phyloP scores from a whole-genome alignment of 1,140 invertebrate genomes.

The Drosophila bocki region DNA sequence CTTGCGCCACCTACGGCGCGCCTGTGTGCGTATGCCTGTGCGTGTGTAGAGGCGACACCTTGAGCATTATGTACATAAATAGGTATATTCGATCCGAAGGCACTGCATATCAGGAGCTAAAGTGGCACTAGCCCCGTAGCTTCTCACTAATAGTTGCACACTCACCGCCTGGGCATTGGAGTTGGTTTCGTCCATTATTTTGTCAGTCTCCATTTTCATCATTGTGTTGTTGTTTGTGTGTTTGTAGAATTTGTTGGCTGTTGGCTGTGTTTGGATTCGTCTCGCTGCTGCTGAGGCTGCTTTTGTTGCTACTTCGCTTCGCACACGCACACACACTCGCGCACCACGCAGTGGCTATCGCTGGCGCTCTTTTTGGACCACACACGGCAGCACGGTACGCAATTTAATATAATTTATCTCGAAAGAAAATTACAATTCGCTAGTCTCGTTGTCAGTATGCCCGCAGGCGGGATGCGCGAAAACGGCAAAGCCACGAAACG shows the following conservation, averaged over 20 bases:
- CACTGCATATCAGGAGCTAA: constrained; percentile 8
- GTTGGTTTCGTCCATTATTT: constrained; percentile 86
- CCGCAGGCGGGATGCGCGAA: constrained; percentile 35
- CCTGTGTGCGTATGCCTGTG: constrained; percentile 26
- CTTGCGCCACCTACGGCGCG: constrained; percentile 10
- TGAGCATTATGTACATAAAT: constrained; percentile 56
- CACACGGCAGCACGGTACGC: constrained; percentile 7
- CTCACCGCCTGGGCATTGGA: constrained; percentile 84
- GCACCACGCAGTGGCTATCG: constrained; percentile 26
- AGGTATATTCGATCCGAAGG: constrained; percentile 3
- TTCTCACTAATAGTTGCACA: constrained; percentile 17
- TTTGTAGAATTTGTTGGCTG: constrained; percentile 68
- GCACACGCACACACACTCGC: constrained; percentile 30
- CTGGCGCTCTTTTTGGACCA: constrained; percentile 24
- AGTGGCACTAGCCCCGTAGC: constrained; percentile 34
- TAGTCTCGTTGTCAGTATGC: constrained; percentile 42
- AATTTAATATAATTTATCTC: constrained; percentile 33
- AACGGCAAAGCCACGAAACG: constrained; percentile 26
- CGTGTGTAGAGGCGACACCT: constrained; percentile 65
- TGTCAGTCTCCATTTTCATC: constrained; percentile 87
- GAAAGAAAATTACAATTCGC: constrained; percentile 47
- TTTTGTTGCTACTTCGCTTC: constrained; percentile 9
- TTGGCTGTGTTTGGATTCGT: constrained; percentile 37
- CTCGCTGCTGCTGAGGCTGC: constrained; percentile 20
- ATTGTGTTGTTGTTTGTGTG: constrained; percentile 76